Evolutionary conservation across 2,113 vertebrate species (phyloP).

Genomic region (Chrysemys picta): DNA sequence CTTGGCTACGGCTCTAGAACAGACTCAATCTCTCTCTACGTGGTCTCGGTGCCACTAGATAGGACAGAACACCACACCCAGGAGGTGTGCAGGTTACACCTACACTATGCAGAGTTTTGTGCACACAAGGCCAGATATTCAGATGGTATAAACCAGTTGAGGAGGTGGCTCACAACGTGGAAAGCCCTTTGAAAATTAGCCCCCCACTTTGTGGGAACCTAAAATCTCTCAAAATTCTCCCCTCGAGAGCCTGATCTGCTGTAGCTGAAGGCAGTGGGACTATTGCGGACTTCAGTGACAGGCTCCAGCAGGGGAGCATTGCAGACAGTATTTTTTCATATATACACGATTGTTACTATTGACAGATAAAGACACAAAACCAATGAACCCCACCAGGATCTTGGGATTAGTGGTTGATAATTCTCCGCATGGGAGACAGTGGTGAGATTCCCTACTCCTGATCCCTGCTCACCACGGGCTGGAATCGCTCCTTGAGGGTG

Average conservation of each 20-base stretch:
- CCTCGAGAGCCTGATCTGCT: not conserved
- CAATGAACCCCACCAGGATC: not conserved
- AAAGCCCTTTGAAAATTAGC: constrained; percentile 8
- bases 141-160: not conserved
- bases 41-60: no score
- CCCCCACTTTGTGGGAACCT: not conserved
- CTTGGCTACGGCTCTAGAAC: no score
- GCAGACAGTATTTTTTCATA: not conserved
- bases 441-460: not conserved
- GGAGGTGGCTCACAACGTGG: not conserved
- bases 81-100: no score
- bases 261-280: not conserved
- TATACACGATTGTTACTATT: not conserved
- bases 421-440: fast-evolving
- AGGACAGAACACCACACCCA: no score
- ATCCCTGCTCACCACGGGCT: not conserved
- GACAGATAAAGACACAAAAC: fast-evolving
- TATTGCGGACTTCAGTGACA: not conserved
- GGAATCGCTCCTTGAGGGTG: not conserved
- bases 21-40: no score
- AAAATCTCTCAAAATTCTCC: not conserved
- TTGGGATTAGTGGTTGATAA: not conserved
- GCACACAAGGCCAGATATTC: not conserved
- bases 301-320: not conserved
- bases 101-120: not conserved